Conservation (phyloP, 2,797 vertebrate genomes). For the Galagoides demidoff region DNA sequence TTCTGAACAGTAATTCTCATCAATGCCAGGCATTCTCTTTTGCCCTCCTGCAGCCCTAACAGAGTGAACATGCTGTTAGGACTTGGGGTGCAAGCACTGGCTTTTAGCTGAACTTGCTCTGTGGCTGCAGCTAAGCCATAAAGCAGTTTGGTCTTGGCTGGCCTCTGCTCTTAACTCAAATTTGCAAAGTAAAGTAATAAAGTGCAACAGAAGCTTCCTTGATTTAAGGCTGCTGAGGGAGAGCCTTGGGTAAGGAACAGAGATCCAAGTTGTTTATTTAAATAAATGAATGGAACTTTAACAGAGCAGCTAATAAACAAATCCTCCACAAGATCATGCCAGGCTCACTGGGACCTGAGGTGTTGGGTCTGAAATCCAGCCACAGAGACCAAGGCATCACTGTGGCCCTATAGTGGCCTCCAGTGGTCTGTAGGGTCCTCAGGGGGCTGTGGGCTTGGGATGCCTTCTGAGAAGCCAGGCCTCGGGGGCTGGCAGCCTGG, state of each 20-base stretch:
- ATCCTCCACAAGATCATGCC: constrained; percentile 62
- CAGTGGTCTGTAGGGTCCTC: constrained; percentile 18
- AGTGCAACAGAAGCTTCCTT: constrained; percentile 78
- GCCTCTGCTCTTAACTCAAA: constrained; percentile 49
- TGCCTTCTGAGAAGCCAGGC: background rate
- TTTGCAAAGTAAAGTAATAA: constrained; percentile 74
- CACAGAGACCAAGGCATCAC: constrained; percentile 37
- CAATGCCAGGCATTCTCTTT: background rate
- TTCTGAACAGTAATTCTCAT: background rate
- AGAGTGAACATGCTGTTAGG: background rate
- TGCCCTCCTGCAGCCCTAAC: background rate
- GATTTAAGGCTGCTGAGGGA: constrained; percentile 73
- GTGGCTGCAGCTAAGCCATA: constrained; percentile 10
- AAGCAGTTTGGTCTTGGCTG: constrained; percentile 47
- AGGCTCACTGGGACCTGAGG: constrained; percentile 63
- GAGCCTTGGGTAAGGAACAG: constrained; percentile 46
- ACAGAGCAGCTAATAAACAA: constrained; percentile 80
- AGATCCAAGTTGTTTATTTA: constrained; percentile 74
- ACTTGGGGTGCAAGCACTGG: background rate
- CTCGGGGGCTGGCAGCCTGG: background rate
- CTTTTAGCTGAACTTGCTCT: constrained; percentile 13
- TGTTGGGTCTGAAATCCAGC: constrained; percentile 66
- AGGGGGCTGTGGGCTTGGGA: background rate
- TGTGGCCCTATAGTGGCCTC: constrained; percentile 46
- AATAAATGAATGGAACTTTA: constrained; percentile 77